These are phyloP conservation scores for Monarcha castaneiventris DNA, from an alignment of 2,113 vertebrate species.

Conservation along the genomic window DNA sequence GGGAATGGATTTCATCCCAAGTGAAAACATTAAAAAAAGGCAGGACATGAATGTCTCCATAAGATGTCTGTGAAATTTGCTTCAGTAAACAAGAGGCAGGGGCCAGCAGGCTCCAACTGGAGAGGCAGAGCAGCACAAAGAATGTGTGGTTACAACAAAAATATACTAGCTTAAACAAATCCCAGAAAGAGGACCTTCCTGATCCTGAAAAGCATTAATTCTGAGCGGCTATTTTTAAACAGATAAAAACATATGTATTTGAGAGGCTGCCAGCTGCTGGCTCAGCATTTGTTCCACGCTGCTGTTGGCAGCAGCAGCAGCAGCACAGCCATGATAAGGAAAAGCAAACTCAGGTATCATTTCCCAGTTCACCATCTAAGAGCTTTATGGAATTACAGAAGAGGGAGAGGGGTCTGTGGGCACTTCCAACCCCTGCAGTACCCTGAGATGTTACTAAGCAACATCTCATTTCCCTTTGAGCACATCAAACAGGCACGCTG, in stretches of 20 bases:
- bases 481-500: background rate
- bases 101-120: background rate
- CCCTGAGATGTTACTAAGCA: background rate
- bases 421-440: background rate
- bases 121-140: background rate
- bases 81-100: background rate
- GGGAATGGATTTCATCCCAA: background rate
- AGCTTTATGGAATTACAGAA: background rate
- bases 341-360: background rate
- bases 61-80: background rate
- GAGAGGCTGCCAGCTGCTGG: slow-evolving; percentile 7
- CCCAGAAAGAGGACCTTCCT: background rate
- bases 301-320: background rate
- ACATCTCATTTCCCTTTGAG: background rate
- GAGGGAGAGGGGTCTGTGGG: background rate
- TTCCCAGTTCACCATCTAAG: background rate
- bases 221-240: background rate
- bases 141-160: background rate
- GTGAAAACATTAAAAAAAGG: background rate
- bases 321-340: background rate
- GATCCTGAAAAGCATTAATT: background rate
- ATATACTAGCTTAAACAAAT: background rate
- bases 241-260: background rate
- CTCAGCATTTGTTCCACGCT: background rate
- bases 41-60: background rate